A percentile compares a stretch with the other conserved stretches of the same genome.
Conservation (phyloP, 2,797 vertebrate genomes). For the Basileuterus tristriatus region DNA sequence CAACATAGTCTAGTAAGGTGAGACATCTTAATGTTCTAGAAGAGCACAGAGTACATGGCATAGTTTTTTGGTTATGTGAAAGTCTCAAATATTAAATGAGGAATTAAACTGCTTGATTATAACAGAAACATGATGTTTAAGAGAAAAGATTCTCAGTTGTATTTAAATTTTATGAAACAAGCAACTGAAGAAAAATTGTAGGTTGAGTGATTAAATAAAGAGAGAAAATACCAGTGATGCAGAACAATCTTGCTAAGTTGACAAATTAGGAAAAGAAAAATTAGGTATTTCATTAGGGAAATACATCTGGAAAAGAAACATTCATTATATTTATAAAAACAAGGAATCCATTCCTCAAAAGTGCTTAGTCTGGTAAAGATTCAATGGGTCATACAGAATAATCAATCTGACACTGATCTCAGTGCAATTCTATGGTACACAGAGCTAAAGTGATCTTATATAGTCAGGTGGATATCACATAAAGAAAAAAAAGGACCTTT, state of each 20-base stretch:
- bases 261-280: neutral
- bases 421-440: fast-evolving
- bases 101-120: neutral
- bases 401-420: neutral
- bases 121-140: neutral
- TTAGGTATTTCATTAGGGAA: neutral
- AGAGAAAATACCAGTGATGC: neutral
- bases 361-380: neutral
- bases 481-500: neutral
- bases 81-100: neutral
- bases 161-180: neutral
- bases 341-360: neutral
- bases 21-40: neutral
- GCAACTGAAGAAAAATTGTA: neutral
- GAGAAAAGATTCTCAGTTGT: neutral
- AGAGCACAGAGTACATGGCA: neutral
- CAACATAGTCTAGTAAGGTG: neutral
- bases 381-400: neutral
- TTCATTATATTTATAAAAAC: neutral
- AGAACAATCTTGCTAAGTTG: neutral
- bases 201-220: neutral
- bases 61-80: neutral
- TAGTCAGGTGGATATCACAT: neutral
- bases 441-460: neutral
- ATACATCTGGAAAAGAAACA: neutral